These are phyloP conservation scores for Struthio camelus DNA, from an alignment of 2,113 vertebrate species.

Conservation along the genomic window DNA sequence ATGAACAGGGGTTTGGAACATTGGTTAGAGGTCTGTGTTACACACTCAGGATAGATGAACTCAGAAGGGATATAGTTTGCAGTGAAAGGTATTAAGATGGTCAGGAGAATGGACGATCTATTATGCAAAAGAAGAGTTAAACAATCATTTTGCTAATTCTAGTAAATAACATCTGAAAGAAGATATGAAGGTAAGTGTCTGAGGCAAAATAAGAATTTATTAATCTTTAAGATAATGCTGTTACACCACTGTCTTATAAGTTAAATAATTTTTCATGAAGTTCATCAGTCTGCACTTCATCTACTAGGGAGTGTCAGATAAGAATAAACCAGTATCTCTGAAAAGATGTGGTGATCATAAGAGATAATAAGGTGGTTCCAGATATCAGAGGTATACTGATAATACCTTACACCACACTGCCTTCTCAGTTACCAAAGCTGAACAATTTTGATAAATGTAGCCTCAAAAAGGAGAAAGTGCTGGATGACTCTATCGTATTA, in stretches of 20 bases:
- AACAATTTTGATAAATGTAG: neutral
- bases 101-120: neutral
- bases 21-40: neutral
- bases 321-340: neutral
- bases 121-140: neutral
- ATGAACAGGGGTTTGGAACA: neutral
- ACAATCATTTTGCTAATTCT: neutral
- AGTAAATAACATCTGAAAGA: neutral
- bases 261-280: neutral
- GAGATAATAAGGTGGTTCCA: neutral
- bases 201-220: neutral
- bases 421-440: neutral
- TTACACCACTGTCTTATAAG: neutral
- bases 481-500: neutral
- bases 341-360: neutral
- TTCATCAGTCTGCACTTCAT: constrained; percentile 10
- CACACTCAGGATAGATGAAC: neutral
- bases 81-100: neutral
- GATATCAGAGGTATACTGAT: neutral
- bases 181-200: neutral
- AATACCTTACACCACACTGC: neutral
- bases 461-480: neutral
- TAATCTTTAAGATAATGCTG: neutral
- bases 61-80: neutral
- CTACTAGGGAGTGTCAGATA: neutral